Percentiles rank a stretch among this genome's conserved stretches.
These are phyloP conservation scores for Nycticorax nycticorax DNA, from an alignment of 2,113 vertebrate species.

Conservation along the genomic window DNA sequence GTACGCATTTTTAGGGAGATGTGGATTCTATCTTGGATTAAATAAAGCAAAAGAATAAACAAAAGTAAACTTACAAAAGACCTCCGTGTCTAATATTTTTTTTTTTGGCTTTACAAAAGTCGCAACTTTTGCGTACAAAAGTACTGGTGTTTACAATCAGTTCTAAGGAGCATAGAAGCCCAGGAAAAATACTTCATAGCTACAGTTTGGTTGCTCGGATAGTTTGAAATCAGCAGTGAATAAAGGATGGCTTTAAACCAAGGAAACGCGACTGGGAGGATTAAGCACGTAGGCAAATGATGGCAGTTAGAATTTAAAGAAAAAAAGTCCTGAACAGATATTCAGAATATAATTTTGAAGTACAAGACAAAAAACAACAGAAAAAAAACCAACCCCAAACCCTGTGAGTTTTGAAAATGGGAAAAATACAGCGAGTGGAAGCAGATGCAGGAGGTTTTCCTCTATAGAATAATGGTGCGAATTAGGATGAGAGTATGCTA, in stretches of 20 bases:
- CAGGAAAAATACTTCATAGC: not conserved
- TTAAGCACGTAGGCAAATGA: not conserved
- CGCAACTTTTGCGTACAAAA: not conserved
- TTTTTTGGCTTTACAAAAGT: not conserved
- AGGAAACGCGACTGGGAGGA: not conserved
- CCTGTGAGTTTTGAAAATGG: not conserved
- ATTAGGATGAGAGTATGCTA: not conserved
- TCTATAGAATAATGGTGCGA: not conserved
- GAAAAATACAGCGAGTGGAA: not conserved
- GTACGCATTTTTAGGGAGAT: not conserved
- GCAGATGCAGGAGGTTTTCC: not conserved
- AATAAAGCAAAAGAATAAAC: not conserved
- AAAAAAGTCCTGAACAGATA: not conserved
- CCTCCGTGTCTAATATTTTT: not conserved
- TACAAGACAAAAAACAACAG: not conserved
- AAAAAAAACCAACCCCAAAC: not conserved
- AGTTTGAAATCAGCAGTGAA: not conserved
- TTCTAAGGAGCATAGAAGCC: not conserved
- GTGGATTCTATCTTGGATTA: not conserved
- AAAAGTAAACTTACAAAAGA: not conserved
- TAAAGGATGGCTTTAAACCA: not conserved
- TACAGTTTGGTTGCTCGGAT: not conserved
- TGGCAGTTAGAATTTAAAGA: not conserved
- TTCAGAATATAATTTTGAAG: not conserved
- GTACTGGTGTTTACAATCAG: not conserved